Percentiles rank a stretch among this genome's conserved stretches.
phyloP scores from a whole-genome alignment of 2,113 vertebrate genomes.

The Gopherus evgoodei region DNA sequence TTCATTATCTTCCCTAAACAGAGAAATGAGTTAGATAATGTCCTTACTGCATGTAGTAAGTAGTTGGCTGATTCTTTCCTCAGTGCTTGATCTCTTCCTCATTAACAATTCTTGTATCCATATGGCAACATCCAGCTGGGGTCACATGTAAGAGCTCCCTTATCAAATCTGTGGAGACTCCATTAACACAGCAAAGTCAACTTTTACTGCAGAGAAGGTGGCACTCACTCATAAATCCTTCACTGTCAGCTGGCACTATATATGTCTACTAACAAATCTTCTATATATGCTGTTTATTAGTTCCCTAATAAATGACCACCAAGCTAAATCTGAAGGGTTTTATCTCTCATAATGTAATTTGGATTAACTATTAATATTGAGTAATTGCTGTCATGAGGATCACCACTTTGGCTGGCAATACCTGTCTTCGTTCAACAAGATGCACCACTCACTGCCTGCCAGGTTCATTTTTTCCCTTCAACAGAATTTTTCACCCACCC shows the following conservation, averaged over 20 bases:
- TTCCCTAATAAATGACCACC: slow-evolving; percentile 55
- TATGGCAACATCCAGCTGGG: background rate
- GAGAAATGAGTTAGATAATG: slow-evolving; percentile 39
- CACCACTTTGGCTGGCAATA: slow-evolving; percentile 59
- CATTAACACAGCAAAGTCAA: slow-evolving; percentile 8
- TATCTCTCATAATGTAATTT: slow-evolving; percentile 38
- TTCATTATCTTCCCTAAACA: slow-evolving; percentile 39
- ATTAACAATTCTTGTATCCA: slow-evolving; percentile 6
- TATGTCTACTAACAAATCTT: slow-evolving; percentile 26
- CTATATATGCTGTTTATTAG: slow-evolving; percentile 41
- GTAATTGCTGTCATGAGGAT: slow-evolving; percentile 14
- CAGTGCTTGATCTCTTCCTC: slow-evolving; percentile 41
- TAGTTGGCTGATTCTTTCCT: slow-evolving; percentile 12
- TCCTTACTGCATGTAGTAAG: background rate
- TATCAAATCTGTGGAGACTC: background rate
- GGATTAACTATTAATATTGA: slow-evolving; percentile 41
- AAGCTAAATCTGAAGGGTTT: slow-evolving; percentile 43
- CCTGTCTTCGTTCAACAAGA: slow-evolving; percentile 37
- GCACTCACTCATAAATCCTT: slow-evolving; percentile 36
- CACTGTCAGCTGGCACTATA: slow-evolving; percentile 42
- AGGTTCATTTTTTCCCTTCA: background rate
- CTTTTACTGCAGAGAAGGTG: slow-evolving; percentile 32
- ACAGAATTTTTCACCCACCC: background rate
- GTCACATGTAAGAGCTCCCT: background rate
- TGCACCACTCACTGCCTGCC: slow-evolving; percentile 13